Percentiles rank a stretch among this genome's conserved stretches.
These are phyloP conservation scores for Mythimna impura DNA, from an alignment of 2,888 invertebrate genomes.

Conservation along the genomic window DNA sequence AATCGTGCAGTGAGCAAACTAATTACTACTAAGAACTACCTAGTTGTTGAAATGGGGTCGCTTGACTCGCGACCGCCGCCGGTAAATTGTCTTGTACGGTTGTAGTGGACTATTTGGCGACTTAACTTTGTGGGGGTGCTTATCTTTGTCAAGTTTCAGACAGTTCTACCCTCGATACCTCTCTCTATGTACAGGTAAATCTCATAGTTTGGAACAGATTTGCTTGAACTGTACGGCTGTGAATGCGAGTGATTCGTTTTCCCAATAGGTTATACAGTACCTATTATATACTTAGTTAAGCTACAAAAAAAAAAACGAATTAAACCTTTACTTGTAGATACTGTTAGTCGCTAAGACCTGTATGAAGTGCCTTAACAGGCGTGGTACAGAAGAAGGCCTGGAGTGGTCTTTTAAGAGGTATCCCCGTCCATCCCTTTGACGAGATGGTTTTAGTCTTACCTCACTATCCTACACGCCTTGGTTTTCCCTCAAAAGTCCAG, in stretches of 20 bases:
- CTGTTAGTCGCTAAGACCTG: no score
- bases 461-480: no score
- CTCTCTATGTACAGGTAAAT: not conserved
- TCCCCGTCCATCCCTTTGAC: no score
- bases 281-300: no score
- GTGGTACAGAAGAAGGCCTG: no score
- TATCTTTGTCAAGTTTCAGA: slow-evolving; percentile 65
- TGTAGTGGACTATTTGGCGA: slow-evolving; percentile 61
- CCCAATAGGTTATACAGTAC: no score
- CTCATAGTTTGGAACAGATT: not conserved
- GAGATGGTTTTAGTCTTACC: no score
- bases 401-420: no score
- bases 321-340: no score
- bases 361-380: no score
- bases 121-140: slow-evolving; percentile 64
- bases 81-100: slow-evolving; percentile 49
- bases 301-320: no score
- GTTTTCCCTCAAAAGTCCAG: no score
- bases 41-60: slow-evolving; percentile 34
- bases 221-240: not conserved
- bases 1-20: slow-evolving; percentile 20
- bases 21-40: slow-evolving; percentile 11
- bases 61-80: slow-evolving; percentile 46
- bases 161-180: slow-evolving; percentile 28
- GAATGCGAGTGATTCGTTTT: not conserved